Evolutionary conservation across 2,888 invertebrate species (phyloP), one percentile per base, ranked within the genome.

Genomic region (Perithous albicinctus): DNA sequence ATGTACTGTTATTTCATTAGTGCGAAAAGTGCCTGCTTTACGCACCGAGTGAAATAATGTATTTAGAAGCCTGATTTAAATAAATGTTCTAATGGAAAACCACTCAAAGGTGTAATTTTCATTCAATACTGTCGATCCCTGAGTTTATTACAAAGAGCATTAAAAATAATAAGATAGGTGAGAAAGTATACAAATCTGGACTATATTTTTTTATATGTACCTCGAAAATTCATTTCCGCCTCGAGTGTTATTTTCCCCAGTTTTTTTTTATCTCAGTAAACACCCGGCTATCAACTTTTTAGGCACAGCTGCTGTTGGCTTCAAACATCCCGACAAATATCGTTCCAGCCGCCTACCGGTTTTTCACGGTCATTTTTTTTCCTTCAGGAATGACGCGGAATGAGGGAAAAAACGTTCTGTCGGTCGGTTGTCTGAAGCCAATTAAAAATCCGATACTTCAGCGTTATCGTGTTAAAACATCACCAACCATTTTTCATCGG

Each of bases 301-400:
- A 56, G n/a, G 43, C n/a, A 15, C 63, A 64, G 12, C 63, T 64
- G 43, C 38, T 63, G 63, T n/a, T 43, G 41, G 10, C 38, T 64
- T 23, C 23, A 15, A 23, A n/a, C 63, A 26, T 38, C 41, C 41
- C 38, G 63, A 41, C 38, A 26, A 43, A 43, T 64, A 64, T 64
- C 43, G 43, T 43, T 15, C 41, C 20, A n/a, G 41, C n/a, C 23
- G 15, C 26, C 63, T 43, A 43, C 63, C 63, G 43, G 43, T 64
- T 43, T 43, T 64, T 64, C 26, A 29, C 56, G 56, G 29, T 56
- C 56, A 26, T 26, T 32, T 56, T 54, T 56, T n/a, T 64, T 64
- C 26, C 63, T 6, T 26, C 43, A 3, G 0, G 26, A 64, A 43
- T 64, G 41, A 63, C 41, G 63, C 23, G 38, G 38, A 63, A 41